Conservation (phyloP, 2,888 invertebrate species). For the Cheilosia soror region DNA sequence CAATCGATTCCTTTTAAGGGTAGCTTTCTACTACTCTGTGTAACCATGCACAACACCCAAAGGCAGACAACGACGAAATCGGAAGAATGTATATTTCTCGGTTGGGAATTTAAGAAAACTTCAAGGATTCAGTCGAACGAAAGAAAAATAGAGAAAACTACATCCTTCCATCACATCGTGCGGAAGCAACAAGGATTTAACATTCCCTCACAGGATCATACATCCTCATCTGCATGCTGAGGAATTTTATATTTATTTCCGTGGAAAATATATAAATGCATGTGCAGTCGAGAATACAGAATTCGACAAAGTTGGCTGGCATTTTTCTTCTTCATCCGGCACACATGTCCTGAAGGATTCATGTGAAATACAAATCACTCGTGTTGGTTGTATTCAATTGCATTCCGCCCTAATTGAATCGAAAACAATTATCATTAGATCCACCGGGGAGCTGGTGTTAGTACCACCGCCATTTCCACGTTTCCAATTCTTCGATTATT, state of each 20-base stretch:
- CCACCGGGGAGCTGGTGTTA: conserved; percentile 49
- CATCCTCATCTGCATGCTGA: conserved; percentile 46
- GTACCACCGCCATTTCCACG: conserved; percentile 27
- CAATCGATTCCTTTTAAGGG: conserved; percentile 47
- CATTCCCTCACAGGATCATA: conserved; percentile 24
- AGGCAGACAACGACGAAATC: conserved; percentile 8
- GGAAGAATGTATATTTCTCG: conserved; percentile 29
- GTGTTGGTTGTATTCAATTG: conserved; percentile 54
- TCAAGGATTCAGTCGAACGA: conserved; percentile 41
- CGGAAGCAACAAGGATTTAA: conserved; percentile 17
- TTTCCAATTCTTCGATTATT: conserved; percentile 65
- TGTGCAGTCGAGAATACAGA: conserved; percentile 25
- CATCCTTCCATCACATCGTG: conserved; percentile 9
- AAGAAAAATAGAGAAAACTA: not conserved
- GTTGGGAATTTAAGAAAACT: conserved; percentile 38
- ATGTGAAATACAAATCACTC: conserved; percentile 34
- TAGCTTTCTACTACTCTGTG: conserved; percentile 2
- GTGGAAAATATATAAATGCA: conserved; percentile 33
- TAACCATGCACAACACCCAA: conserved; percentile 29
- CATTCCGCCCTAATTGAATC: conserved; percentile 49
- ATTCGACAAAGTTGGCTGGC: conserved; percentile 11
- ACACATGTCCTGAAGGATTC: conserved; percentile 9
- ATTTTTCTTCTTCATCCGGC: conserved; percentile 2
- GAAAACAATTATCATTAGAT: conserved; percentile 68
- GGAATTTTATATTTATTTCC: conserved; percentile 50